phyloP scores from a whole-genome alignment of 1,140 invertebrate species.

The Nomia melanderi region DNA sequence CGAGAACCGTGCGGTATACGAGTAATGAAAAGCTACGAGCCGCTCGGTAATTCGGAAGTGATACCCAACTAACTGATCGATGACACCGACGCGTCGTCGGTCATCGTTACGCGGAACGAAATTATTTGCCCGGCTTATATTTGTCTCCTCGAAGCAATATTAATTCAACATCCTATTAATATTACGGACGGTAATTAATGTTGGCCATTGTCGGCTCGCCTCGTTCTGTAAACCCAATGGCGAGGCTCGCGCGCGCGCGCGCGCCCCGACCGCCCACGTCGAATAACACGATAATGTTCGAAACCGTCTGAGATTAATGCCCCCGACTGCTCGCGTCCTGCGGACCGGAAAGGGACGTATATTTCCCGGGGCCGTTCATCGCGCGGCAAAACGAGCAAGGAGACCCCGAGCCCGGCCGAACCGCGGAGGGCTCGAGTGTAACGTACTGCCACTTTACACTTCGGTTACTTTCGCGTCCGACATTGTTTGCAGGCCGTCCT shows the following conservation, averaged over 20 bases:
- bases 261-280: too few species aligned
- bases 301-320: constrained; percentile 19
- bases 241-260: too few species aligned
- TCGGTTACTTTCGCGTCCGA: constrained; percentile 9
- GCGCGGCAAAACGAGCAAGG: background rate
- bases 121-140: constrained; percentile 28
- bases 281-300: background rate
- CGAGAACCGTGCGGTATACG: too few species aligned
- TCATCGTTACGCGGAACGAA: constrained; percentile 16
- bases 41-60: constrained; percentile 18
- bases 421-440: background rate
- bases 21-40: constrained; percentile 21
- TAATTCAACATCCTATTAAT: constrained; percentile 46
- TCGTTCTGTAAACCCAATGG: background rate
- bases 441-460: constrained; percentile 8
- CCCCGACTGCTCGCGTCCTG: background rate
- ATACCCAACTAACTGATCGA: constrained; percentile 19
- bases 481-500: background rate
- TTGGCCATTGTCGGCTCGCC: background rate
- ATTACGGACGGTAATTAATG: constrained; percentile 25
- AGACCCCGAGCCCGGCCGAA: background rate
- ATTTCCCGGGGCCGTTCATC: background rate
- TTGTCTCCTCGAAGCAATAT: constrained; percentile 32
- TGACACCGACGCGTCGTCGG: constrained; percentile 30
- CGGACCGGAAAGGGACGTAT: background rate